These are phyloP conservation scores for Probaryconus sp. DNA, from an alignment of 1,140 invertebrate genomes.

Conservation along the genomic window DNA sequence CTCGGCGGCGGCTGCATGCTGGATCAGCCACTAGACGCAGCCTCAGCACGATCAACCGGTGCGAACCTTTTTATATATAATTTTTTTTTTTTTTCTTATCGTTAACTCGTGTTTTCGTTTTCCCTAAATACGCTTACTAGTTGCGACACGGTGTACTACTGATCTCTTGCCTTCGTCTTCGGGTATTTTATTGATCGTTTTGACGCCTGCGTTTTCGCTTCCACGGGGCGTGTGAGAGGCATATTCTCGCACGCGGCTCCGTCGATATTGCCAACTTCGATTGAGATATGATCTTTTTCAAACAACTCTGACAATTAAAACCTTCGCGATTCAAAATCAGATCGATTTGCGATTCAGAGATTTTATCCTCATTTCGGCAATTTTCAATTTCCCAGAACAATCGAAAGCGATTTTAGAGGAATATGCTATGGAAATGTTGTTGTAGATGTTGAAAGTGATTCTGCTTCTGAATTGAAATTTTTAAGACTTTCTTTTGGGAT, in stretches of 20 bases:
- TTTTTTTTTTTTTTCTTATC: not conserved
- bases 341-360: no score
- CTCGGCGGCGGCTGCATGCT: conserved; percentile 87
- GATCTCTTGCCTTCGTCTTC: conserved; percentile 63
- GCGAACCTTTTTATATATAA: conserved; percentile 8
- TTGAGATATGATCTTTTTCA: conserved; percentile 27
- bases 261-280: conserved; percentile 58
- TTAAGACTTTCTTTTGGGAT: no score
- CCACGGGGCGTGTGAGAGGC: conserved; percentile 52
- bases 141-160: conserved; percentile 62
- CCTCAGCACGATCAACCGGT: conserved; percentile 43
- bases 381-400: no score
- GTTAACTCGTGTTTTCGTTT: conserved; percentile 39
- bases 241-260: conserved; percentile 43
- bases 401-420: no score
- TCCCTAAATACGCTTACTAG: conserved; percentile 51
- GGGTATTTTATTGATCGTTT: conserved; percentile 63
- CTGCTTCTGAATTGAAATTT: no score
- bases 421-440: no score
- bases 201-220: conserved; percentile 61
- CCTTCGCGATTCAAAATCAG: no score
- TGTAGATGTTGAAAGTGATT: no score
- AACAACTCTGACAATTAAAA: no score
- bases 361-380: no score
- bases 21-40: conserved; percentile 62